Evolutionary conservation across 1,140 invertebrate genomes (phyloP).

Genomic region (Danaus melanippus): DNA sequence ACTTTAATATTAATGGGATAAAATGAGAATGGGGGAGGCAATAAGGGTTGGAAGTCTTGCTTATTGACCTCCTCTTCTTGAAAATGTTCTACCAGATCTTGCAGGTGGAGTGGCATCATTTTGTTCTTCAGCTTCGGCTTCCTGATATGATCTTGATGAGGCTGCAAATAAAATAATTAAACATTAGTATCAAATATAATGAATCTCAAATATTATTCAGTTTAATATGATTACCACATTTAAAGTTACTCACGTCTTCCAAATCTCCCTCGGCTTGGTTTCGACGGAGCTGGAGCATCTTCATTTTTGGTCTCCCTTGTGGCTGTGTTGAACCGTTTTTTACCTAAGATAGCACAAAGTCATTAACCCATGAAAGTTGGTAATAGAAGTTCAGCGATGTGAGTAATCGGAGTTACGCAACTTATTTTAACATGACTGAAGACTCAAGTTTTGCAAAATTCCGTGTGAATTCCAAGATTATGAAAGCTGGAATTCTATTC

Average conservation of each 20-base stretch:
- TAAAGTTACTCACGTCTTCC: slow-evolving; percentile 51
- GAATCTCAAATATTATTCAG: too few relatives aligned
- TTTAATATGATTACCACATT: too few relatives aligned
- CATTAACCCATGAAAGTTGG: neutral
- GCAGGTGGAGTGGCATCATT: slow-evolving; percentile 39
- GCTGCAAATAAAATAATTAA: slow-evolving; percentile 21
- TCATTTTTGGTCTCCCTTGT: slow-evolving; percentile 41
- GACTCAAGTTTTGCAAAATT: too few relatives aligned
- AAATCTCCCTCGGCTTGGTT: slow-evolving; percentile 58
- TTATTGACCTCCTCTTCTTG: slow-evolving; percentile 44
- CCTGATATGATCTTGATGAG: slow-evolving; percentile 38
- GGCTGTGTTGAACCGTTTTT: slow-evolving; percentile 50
- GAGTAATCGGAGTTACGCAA: too few relatives aligned
- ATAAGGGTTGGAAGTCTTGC: slow-evolving; percentile 8
- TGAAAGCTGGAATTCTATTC: too few relatives aligned
- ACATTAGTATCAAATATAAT: too few relatives aligned
- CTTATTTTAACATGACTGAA: too few relatives aligned
- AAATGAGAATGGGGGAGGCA: slow-evolving; percentile 16
- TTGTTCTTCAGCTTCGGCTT: slow-evolving; percentile 43
- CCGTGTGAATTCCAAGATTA: too few relatives aligned
- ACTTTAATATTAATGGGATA: slow-evolving; percentile 10
- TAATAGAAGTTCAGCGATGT: neutral
- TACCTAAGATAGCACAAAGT: slow-evolving; percentile 28
- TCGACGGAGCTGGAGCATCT: slow-evolving; percentile 32
- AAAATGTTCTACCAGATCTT: slow-evolving; percentile 41